These are phyloP conservation scores for Uromys caudimaculatus DNA, from an alignment of 2,797 vertebrate genomes.

Conservation along the genomic window DNA sequence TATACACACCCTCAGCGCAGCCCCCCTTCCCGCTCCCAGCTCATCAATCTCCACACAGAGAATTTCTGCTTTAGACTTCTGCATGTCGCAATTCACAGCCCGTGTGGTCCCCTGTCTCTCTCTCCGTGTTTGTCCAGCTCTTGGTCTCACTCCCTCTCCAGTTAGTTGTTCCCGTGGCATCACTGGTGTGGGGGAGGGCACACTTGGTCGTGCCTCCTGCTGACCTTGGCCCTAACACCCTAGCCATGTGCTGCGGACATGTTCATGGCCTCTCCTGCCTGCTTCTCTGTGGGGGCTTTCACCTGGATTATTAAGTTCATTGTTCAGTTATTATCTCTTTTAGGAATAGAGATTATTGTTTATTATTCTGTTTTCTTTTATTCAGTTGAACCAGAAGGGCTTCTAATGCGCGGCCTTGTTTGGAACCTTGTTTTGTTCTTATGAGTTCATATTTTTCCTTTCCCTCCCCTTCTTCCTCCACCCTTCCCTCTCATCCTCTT, in stretches of 20 bases:
- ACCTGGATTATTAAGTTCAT: not conserved
- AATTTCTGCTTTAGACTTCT: not conserved
- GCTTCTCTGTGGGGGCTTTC: not conserved
- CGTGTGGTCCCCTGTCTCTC: not conserved
- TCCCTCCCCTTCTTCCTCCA: no score
- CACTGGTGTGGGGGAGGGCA: not conserved
- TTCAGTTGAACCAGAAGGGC: not conserved
- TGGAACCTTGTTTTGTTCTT: not conserved
- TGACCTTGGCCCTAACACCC: not conserved
- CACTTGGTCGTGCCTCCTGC: not conserved
- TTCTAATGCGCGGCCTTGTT: not conserved
- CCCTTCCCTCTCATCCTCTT: not conserved
- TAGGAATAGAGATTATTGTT: not conserved
- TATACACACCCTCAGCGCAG: fast-evolving
- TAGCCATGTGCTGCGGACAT: not conserved
- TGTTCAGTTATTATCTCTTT: not conserved
- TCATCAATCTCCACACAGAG: not conserved
- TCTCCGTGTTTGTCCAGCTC: not conserved
- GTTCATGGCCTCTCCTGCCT: not conserved
- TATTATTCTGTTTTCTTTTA: not conserved
- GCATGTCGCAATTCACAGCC: not conserved
- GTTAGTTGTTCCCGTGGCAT: not conserved
- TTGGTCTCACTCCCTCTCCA: not conserved
- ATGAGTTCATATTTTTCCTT: no score
- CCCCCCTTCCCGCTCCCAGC: fast-evolving